Evolutionary conservation across 2,888 invertebrate genomes (phyloP), one percentile per base, ranked within the genome.

Genomic region (Drosophila prolongata): DNA sequence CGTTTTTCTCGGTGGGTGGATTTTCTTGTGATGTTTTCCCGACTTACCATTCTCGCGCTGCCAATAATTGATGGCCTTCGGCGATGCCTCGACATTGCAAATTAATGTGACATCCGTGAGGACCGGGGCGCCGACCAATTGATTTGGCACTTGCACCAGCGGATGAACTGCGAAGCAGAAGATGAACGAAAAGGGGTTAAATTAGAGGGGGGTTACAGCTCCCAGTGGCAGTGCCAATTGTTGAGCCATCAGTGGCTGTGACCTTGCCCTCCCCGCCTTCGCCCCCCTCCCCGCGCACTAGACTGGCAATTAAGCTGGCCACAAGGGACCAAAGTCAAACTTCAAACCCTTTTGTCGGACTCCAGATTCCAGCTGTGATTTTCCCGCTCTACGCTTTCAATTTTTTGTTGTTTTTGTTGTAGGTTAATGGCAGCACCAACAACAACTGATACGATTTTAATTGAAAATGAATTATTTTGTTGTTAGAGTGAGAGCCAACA

Each of bases 1-100:
- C 19, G 10, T 43, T 46, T 24, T 56, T 56, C 6, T 16, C 40
- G 10, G 40, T 9, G 30, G 5, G 1, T 11, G 6, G 13, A 4
- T n/a, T 4, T 19, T 27, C 5, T 38, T n/a, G 24, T 37, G 27
- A 10, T 11, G 9, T 6, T 10, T 19, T 47, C 50, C 13, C 53
- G 57, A 70, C 94, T 94, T 93, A 97, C 97, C 97, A 90, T 96
- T 96, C 92, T 97, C 97, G 91, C 97, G 95, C 73, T 96, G 97
- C 97, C 97, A 97, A 93, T 97, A 97, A 94, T 97, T 97, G 94
- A 98, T 97, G 91, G 97, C 97, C 93, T 97, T 97, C 40, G 97
- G 97, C 64, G 97, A 97, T 64, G 98, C 97, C 92, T 98, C 98
- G 67, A 97, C 97, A 92, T 96, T 96, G 91, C 95, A 95, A 92